Conservation (phyloP, 2,113 vertebrate genomes). For the Cynoglossus semilaevis region DNA sequence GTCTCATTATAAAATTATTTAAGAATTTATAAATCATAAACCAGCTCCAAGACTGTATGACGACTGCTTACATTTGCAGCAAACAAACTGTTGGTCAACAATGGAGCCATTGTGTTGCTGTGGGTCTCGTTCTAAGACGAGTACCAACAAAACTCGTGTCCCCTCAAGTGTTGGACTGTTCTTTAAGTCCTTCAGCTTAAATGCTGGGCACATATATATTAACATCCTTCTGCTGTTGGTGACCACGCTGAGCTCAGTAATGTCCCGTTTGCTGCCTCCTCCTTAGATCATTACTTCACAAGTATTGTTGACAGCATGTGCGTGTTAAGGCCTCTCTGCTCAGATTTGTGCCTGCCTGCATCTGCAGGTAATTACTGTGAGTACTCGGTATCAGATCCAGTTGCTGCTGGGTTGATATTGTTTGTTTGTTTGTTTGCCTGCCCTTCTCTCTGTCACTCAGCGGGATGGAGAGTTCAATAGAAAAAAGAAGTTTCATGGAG, state of each 20-base stretch:
- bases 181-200: not conserved
- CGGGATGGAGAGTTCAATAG: too few relatives aligned
- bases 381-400: conserved; percentile 34
- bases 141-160: not conserved
- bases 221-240: not conserved
- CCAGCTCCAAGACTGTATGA: not conserved
- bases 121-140: conserved; percentile 2
- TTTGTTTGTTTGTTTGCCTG: conserved; percentile 21
- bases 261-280: not conserved
- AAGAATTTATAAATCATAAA: too few relatives aligned
- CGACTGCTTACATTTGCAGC: not conserved
- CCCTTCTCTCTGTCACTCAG: not conserved
- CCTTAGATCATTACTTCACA: not conserved
- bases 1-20: too few relatives aligned
- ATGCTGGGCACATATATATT: too few relatives aligned
- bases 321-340: not conserved
- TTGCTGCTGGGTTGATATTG: conserved; percentile 33
- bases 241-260: not conserved
- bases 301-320: conserved; percentile 17
- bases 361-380: conserved; percentile 67
- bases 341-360: conserved; percentile 31
- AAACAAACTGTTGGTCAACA: conserved; percentile 17
- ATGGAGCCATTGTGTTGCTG: not conserved
- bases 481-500: too few relatives aligned
- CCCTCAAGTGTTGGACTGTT: not conserved